Evolutionary conservation across 2,113 vertebrate genomes (phyloP).

Genomic region (Pseudopipra pipra): DNA sequence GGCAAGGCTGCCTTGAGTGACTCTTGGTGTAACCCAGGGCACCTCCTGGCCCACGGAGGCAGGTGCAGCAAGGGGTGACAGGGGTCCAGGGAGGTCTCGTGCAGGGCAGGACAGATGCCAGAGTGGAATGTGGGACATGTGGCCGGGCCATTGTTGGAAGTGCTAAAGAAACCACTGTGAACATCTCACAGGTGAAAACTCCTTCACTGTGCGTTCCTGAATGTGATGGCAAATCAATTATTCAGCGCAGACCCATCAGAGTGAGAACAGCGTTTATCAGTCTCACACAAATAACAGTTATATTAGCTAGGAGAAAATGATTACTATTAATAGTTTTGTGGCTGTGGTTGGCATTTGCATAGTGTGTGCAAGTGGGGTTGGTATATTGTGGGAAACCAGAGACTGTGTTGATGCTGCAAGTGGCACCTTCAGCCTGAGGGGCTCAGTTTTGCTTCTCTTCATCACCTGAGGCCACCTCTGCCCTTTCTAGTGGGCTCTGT

Average conservation of each 20-base stretch:
- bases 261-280: slow-evolving; percentile 19
- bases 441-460: background rate
- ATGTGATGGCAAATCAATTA: background rate
- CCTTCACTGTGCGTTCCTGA: background rate
- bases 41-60: background rate
- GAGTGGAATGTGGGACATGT: fast-evolving
- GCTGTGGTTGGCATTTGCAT: background rate
- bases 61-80: background rate
- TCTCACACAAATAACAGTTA: slow-evolving; percentile 22
- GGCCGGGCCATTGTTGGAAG: background rate
- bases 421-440: fast-evolving
- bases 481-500: fast-evolving
- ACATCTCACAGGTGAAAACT: background rate
- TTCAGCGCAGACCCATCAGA: background rate
- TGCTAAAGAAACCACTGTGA: background rate
- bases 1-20: background rate
- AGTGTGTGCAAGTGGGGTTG: fast-evolving
- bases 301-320: slow-evolving; percentile 4
- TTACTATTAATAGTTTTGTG: slow-evolving; percentile 8
- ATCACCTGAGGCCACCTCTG: background rate
- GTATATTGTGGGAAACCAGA: background rate
- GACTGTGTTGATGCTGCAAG: background rate
- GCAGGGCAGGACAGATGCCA: fast-evolving
- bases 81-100: background rate
- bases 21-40: background rate